These are phyloP conservation scores for Riptortus pedestris DNA, from an alignment of 1,140 invertebrate genomes.

Conservation along the genomic window DNA sequence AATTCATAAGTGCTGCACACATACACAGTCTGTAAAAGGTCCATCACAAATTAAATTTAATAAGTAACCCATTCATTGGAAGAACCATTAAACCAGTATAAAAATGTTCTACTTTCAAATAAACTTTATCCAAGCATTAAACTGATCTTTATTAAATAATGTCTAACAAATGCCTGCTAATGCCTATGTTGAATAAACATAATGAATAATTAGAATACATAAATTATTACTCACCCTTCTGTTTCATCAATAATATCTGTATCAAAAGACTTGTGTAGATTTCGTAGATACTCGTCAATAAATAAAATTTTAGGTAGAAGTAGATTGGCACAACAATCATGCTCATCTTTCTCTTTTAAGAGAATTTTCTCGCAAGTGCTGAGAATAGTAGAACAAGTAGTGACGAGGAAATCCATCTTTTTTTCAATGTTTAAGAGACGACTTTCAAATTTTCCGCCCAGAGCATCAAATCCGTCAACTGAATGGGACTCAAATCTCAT, in stretches of 20 bases:
- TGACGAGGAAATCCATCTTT: conserved; percentile 25
- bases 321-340: conserved; percentile 20
- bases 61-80: not conserved
- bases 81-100: not conserved
- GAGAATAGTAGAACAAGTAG: conserved; percentile 23
- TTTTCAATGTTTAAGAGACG: conserved; percentile 24
- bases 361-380: conserved; percentile 12
- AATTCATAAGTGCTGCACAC: too few relatives aligned
- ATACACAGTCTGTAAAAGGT: too few relatives aligned
- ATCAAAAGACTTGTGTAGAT: not conserved
- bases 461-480: not conserved
- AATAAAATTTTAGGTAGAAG: conserved; percentile 18
- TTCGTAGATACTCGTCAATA: conserved; percentile 16
- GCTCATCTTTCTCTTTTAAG: not conserved
- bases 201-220: not conserved
- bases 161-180: not conserved
- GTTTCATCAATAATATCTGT: not conserved
- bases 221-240: not conserved
- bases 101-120: not conserved
- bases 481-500: not conserved
- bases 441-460: conserved; percentile 15
- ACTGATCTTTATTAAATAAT: not conserved
- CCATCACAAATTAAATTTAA: not conserved
- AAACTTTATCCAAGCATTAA: too few relatives aligned
- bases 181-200: not conserved